Evolutionary conservation across 1,140 invertebrate genomes (phyloP), one percentile per base, ranked within the genome.

Genomic region (Philotrypesis tridentata): DNA sequence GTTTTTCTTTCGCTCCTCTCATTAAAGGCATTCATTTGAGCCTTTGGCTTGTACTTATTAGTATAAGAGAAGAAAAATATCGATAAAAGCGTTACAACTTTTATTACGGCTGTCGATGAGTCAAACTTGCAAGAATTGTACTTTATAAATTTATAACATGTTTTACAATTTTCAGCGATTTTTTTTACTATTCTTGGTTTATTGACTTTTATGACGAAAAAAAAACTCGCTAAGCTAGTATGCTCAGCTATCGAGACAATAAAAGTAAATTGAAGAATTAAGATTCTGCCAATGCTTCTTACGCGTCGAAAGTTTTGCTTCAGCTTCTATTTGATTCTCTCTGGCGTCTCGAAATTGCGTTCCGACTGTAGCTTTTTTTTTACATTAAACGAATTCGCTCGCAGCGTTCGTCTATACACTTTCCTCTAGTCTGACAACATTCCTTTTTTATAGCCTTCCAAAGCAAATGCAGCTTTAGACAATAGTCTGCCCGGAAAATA

Each of bases 1-100:
- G 79, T 80, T 79, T 77, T 71, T 84, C 74, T 65, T 79, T 55
- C 43, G 43, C 3, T 61, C 23, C 29, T 21, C 21, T 68, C 37
- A 65, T 71, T 70, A 48, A 55, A 14, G 48, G 6, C 17, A 55
- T 55, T 55, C 48, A 55, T n/a, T 55, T 55, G n/a, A 17, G n/a
- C 48, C 48, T 55, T 55, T 55, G 48, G 6, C 48, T 17, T n/a
- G 21, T 21, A 17, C 21, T 55, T n/a, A 55, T 55, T 55, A 7
- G 17, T 1, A 3, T 55, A n/a, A n/a, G n/a, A n/a, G n/a, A n/a
- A n/a, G n/a, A n/a, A n/a, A n/a, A n/a, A n/a, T n/a, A n/a, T n/a
- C n/a, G n/a, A n/a, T n/a, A n/a, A n/a, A n/a, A n/a, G n/a, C n/a
- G n/a, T n/a, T n/a, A n/a, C n/a, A n/a, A n/a, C n/a, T n/a, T n/a